These are phyloP conservation scores for Archips crataeganus DNA, from an alignment of 2,888 invertebrate species.

Conservation along the genomic window DNA sequence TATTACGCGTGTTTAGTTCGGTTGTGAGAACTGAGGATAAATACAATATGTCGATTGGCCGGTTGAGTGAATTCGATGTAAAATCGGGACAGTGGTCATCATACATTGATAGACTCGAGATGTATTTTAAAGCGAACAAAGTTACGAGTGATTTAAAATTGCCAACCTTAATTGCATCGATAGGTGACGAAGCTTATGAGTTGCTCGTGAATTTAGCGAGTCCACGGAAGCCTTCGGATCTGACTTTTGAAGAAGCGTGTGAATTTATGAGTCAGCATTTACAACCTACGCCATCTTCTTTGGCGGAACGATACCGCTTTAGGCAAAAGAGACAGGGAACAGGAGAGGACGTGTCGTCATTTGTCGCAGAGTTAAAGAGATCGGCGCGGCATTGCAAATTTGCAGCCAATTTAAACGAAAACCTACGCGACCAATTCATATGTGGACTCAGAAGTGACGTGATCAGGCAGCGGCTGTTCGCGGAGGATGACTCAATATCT, in stretches of 20 bases:
- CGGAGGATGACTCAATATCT: slow-evolving; percentile 18
- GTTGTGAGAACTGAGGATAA: background rate
- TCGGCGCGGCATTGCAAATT: slow-evolving; percentile 26
- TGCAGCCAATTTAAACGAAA: slow-evolving; percentile 12
- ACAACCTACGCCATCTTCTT: slow-evolving; percentile 7
- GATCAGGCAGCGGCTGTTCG: slow-evolving; percentile 32
- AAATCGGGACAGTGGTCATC: background rate
- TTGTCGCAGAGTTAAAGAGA: slow-evolving; percentile 28
- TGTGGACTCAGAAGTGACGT: slow-evolving; percentile 31
- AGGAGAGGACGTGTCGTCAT: background rate
- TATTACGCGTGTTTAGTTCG: background rate
- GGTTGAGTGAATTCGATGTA: background rate
- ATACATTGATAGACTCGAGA: background rate
- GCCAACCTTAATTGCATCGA: background rate
- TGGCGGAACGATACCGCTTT: slow-evolving; percentile 8
- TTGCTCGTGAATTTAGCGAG: background rate
- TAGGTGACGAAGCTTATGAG: slow-evolving; percentile 5
- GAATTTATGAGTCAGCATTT: background rate
- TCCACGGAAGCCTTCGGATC: background rate
- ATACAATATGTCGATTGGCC: slow-evolving; percentile 3
- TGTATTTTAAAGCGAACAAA: slow-evolving; percentile 3
- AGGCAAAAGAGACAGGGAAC: background rate
- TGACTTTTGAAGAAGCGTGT: background rate
- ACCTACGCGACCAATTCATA: slow-evolving; percentile 32
- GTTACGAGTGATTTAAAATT: background rate